A percentile compares a stretch with the other conserved stretches of the same genome.
Evolutionary conservation across 1,140 invertebrate genomes (phyloP).

Genomic region (Calliphora vicina): DNA sequence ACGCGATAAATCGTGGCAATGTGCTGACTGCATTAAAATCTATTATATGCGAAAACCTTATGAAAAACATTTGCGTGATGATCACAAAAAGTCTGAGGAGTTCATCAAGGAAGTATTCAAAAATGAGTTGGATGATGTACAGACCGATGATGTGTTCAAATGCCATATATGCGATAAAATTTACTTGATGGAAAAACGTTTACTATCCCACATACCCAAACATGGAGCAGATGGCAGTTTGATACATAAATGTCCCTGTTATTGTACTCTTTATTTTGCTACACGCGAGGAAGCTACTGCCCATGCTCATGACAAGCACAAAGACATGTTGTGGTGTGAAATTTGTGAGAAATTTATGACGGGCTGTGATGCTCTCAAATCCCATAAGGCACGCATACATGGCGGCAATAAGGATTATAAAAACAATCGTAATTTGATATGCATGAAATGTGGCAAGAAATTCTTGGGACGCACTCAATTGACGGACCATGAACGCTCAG

Average conservation of each 20-base stretch:
- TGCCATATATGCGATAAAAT: constrained; percentile 58
- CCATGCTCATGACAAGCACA: constrained; percentile 58
- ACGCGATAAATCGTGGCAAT: constrained; percentile 58
- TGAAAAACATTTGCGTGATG: constrained; percentile 58
- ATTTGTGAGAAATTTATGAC: constrained; percentile 63
- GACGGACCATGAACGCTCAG: constrained; percentile 60
- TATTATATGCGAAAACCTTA: constrained; percentile 60
- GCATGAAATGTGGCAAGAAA: constrained; percentile 63
- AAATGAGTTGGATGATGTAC: constrained; percentile 45
- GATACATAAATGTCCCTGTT: constrained; percentile 61
- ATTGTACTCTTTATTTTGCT: constrained; percentile 59
- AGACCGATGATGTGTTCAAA: constrained; percentile 58
- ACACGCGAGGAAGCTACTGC: constrained; percentile 58
- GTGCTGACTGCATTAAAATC: constrained; percentile 58
- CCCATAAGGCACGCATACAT: constrained; percentile 52
- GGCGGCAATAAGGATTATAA: constrained; percentile 40
- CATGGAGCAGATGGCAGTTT: constrained; percentile 55
- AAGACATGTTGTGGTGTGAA: constrained; percentile 61
- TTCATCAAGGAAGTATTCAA: constrained; percentile 55
- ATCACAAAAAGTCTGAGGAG: constrained; percentile 51
- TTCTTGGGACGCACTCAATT: constrained; percentile 60
- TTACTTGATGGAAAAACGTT: constrained; percentile 58
- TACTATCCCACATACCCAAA: constrained; percentile 54
- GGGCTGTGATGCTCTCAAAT: constrained; percentile 58
- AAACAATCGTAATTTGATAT: constrained; percentile 60